Base-by-base conservation (phyloP, 2,797 vertebrate genomes). In the Cossypha heuglini region DNA sequence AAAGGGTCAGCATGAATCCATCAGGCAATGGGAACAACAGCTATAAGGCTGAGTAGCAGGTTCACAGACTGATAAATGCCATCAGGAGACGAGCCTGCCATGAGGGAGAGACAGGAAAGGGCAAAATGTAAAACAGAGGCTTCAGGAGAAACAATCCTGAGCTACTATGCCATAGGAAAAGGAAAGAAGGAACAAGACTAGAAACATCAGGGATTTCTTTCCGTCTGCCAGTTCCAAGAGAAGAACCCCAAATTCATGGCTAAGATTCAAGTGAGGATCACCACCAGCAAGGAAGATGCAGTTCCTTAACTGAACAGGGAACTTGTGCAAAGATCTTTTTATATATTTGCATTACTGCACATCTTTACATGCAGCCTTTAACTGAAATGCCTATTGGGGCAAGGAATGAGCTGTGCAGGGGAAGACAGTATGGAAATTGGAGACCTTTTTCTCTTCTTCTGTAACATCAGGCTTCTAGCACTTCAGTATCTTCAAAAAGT, bases 371-470 rank as follows among this genome's bases (percentile, higher is more conserved):
- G 18, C 26, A 75, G 54, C 3, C 5, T 1, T 33, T 77, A 12
- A 37, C 45, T 46, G 16, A 46, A 89, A 38, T 6, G 16, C 35
- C 35, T 11, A 4, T 11, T 15, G 29, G 22, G 13, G 17, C 24
- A 48, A 33, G 40, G 7, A 63, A 71, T 8, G n/a, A 85, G 40
- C 31, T 6, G 11, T 3, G 29, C 3, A 78, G 31, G 14, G 42
- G 9, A 66, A 49, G 25, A 40, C 31, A 38, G 18, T 6, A 31
- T 4, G 11, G 12, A 64, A 62, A 69, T 0, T 2, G 0, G 21
- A 63, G 16, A 59, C 12, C 5, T 66, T 80, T n/a, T 45, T 14
- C 46, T 11, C 6, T 71, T 59, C 18, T 62, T 82, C 16, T 38
- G 3, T 33, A 80, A 49, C 22, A 59, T 35, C 62, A 75, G 40